Percentiles rank a stretch among this genome's conserved stretches.
These are phyloP conservation scores for Leucoraja ocellata DNA, from an alignment of 2,797 vertebrate genomes.

Conservation along the genomic window DNA sequence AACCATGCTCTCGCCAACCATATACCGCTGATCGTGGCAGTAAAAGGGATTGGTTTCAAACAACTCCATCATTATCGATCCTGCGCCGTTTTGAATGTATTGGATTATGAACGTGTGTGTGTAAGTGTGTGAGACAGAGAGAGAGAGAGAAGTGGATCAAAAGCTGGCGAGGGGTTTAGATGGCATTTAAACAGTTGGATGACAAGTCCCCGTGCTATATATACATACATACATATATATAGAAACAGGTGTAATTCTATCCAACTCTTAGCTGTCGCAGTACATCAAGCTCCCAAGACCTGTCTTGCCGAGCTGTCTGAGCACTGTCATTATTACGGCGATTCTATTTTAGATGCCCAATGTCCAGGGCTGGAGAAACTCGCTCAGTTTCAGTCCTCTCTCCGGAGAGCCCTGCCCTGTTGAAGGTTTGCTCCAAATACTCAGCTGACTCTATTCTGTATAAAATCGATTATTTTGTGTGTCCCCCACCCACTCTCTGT, in stretches of 20 bases:
- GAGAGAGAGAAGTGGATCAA: conserved; percentile 52
- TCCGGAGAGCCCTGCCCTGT: background rate
- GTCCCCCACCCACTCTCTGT: no score
- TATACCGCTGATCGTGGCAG: conserved; percentile 75
- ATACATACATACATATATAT: conserved; percentile 64
- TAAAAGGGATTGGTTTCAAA: conserved; percentile 95
- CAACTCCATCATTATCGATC: conserved; percentile 98
- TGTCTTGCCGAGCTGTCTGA: conserved; percentile 58
- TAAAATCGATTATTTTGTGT: background rate
- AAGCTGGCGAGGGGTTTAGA: conserved; percentile 64
- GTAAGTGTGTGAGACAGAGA: conserved; percentile 51
- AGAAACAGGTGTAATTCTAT: conserved; percentile 91
- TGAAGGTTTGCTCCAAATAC: background rate
- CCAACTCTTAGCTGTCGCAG: conserved; percentile 80
- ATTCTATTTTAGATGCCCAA: conserved; percentile 50
- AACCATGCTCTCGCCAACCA: conserved; percentile 82
- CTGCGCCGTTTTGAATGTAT: conserved; percentile 55
- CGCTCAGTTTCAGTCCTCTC: background rate
- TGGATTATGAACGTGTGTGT: conserved; percentile 55
- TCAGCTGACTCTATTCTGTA: background rate
- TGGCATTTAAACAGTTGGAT: conserved; percentile 93
- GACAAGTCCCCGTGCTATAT: conserved; percentile 75
- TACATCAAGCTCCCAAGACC: conserved; percentile 66
- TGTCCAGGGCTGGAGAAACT: background rate
- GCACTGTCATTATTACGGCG: conserved; percentile 55